Base-by-base conservation (phyloP, 2,888 invertebrate species). In the Conistra vaccinii region DNA sequence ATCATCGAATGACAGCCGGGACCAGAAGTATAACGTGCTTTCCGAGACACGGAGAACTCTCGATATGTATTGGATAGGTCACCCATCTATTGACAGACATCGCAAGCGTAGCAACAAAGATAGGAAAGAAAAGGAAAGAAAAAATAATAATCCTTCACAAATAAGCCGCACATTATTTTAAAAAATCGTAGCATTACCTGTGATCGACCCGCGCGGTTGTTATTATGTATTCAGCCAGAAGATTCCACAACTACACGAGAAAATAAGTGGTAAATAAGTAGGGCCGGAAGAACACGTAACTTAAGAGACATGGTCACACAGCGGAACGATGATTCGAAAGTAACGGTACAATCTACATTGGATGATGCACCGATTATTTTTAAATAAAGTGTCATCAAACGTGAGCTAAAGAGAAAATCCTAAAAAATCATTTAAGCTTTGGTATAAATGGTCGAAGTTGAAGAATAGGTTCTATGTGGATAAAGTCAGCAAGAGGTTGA, bases 311-410 rank as follows among this genome's bases (percentile, higher is more conserved):
- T 48, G 63, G 14, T n/a, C 55, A 57, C n/a, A 20, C 14, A 74
- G 57, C 35, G 77, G 63, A 76, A 76, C 74, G 63, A 74, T n/a
- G 51, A 60, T 29, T 35, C 17, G n/a, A 76, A 45, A 45, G 45
- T 62, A 75, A 73, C 75, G 55, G 45, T 55, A 14, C 23, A 5
- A 29, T 48, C 0, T 32, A 75, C 29, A n/a, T 74, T 35, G 14
- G 17, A 26, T 6, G 17, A 45, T 39, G 45, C 55, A 76, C n/a
- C 55, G 32, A 68, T 42, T 69, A 53, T 26, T 42, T 26, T 20
- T 3, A 26, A 39, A 26, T 26, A n/a, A 26, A 62, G 20, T 26
- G 10, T 20, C 26, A 62, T 35, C n/a, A 35, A 26, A 14, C 5
- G 4, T 26, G 55, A 14, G 6, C 1, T 55, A 26, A 26, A 26